phyloP scores from a whole-genome alignment of 1,140 invertebrate genomes.

The Anadara kagoshimensis region DNA sequence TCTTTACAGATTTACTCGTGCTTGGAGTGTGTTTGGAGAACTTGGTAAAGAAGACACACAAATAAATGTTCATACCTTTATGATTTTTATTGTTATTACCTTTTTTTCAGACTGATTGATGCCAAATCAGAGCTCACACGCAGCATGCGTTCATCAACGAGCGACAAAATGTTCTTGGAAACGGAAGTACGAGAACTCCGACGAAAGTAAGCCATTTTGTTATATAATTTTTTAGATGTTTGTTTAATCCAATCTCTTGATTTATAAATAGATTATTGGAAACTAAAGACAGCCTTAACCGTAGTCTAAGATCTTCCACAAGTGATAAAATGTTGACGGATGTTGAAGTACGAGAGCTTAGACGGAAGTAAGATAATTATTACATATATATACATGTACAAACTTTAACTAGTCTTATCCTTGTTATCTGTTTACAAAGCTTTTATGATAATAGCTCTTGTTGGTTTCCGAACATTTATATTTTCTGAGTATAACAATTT shows the following conservation, averaged over 20 bases:
- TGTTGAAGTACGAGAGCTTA: slow-evolving; percentile 50
- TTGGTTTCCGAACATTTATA: no score
- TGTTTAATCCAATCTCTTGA: slow-evolving; percentile 19
- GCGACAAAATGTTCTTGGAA: slow-evolving; percentile 71
- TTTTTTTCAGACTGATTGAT: slow-evolving; percentile 60
- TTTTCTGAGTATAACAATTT: no score
- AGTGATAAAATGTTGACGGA: slow-evolving; percentile 60
- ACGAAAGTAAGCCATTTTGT: slow-evolving; percentile 64
- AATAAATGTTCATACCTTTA: not conserved
- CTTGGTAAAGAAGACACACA: not conserved
- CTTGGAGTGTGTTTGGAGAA: not conserved
- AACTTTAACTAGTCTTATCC: no score
- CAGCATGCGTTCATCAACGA: slow-evolving; percentile 62
- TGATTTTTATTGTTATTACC: not conserved
- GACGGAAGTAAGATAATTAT: slow-evolving; percentile 48
- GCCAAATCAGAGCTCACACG: slow-evolving; percentile 67
- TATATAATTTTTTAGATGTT: no score
- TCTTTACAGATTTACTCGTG: not conserved
- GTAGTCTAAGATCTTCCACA: slow-evolving; percentile 45
- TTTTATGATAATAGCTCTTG: no score
- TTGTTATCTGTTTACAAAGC: no score
- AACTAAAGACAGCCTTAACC: slow-evolving; percentile 52
- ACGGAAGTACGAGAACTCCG: slow-evolving; percentile 67
- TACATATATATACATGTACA: no score
- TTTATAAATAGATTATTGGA: slow-evolving; percentile 38